These are phyloP conservation scores for Andrena haemorrhoa DNA, from an alignment of 2,888 invertebrate genomes.

Conservation along the genomic window DNA sequence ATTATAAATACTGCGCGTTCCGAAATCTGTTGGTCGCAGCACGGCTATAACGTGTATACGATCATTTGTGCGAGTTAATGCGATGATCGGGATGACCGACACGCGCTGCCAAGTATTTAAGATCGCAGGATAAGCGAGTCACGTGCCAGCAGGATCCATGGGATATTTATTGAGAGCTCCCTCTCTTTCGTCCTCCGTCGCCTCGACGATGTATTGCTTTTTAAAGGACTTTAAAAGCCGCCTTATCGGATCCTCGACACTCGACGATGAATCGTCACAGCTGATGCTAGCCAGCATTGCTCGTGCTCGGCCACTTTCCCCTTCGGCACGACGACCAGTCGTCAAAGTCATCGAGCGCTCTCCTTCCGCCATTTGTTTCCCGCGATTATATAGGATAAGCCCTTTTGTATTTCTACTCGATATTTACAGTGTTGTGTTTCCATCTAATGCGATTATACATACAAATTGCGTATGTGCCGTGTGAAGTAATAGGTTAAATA, in stretches of 20 bases:
- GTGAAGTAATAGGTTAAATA: too few species aligned
- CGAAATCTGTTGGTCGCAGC: slow-evolving; percentile 29
- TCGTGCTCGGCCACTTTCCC: slow-evolving; percentile 52
- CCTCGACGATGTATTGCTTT: slow-evolving; percentile 79
- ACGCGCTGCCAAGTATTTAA: slow-evolving; percentile 82
- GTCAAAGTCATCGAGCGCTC: slow-evolving; percentile 29
- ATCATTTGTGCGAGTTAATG: slow-evolving; percentile 78
- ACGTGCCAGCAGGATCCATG: slow-evolving; percentile 79
- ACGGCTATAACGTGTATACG: slow-evolving; percentile 38
- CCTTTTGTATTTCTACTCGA: not conserved
- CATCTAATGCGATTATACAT: not conserved
- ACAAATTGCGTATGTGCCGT: not conserved
- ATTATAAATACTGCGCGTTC: not conserved
- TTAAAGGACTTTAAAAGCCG: slow-evolving; percentile 80
- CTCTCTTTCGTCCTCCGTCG: slow-evolving; percentile 62
- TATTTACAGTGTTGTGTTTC: not conserved
- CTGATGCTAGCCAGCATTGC: slow-evolving; percentile 33
- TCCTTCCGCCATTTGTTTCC: slow-evolving; percentile 24
- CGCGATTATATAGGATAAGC: slow-evolving; percentile 8
- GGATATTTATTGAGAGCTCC: slow-evolving; percentile 71
- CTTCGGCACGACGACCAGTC: slow-evolving; percentile 32
- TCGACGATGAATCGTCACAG: slow-evolving; percentile 60
- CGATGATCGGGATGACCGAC: slow-evolving; percentile 78
- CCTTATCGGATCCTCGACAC: slow-evolving; percentile 73
- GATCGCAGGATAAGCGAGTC: slow-evolving; percentile 80